Base-by-base conservation (phyloP, 2,113 vertebrate species). In the Ellobius talpinus region DNA sequence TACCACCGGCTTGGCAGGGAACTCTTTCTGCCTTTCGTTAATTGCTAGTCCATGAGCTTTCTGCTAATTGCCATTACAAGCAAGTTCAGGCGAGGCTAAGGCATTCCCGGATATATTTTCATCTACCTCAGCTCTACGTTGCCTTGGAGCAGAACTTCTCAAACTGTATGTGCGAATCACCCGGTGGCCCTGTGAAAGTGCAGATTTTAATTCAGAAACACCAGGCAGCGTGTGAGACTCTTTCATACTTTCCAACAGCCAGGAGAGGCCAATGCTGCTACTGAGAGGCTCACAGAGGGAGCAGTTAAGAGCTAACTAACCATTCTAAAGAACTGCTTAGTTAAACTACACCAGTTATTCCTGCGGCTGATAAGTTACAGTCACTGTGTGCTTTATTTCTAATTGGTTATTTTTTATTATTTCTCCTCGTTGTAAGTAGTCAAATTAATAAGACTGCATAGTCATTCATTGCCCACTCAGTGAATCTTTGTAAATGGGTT, bases 51-150 rank as follows among this genome's bases (percentile, higher is more conserved):
- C 88, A 4, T 63, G 90, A 68, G 77, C 50, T 96, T 87, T 93
- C 91, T 77, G 90, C 52, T 93, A 88, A 81, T 79, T 89, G 92
- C 3, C 13, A 8, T 82, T 42, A 55, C 21, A 52, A 89, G 88
- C 96, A 96, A 93, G 91, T 68, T 94, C n/a, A 5, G 94, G 66
- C 97, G 81, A 66, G 73, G 89, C 79, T 31, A 89, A 91, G 50
- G 33, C 1, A 91, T 94, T 85, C 55, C 91, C 31, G 3, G 45
- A 58, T 12, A 12, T 61, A 82, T 94, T 89, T 87, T 91, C 93
- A 96, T 96, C 94, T 61, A 88, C 76, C 81, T 3, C 39, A 84
- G 61, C 33, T 73, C 74, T 42, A 94, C 93, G 63, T 26, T 82
- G 70, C 76, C 72, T 87, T 74, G 33, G 10, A 97, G 89, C 36